Evolutionary conservation across 2,888 invertebrate species (phyloP).

Genomic region (Papilio gigon): DNA sequence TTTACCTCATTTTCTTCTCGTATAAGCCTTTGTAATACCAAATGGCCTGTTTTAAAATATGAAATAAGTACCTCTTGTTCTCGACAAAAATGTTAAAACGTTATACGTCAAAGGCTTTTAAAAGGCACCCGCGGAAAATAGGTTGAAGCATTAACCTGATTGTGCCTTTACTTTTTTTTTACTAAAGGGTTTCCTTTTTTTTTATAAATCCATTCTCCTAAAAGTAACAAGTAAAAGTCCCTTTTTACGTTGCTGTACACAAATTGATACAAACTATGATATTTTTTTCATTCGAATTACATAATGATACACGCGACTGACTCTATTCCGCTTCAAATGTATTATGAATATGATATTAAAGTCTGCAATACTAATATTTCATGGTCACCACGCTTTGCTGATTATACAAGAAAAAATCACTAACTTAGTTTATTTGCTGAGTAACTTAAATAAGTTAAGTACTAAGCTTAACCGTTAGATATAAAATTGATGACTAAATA

Average conservation of each 20-base stretch:
- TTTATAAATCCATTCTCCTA: background rate
- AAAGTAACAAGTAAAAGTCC: no score
- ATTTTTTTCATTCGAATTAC: background rate
- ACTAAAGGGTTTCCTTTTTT: background rate
- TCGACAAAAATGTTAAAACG: background rate
- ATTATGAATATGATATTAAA: conserved; percentile 7
- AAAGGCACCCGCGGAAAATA: background rate
- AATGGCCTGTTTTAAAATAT: background rate
- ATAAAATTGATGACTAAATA: background rate
- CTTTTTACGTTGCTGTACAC: background rate
- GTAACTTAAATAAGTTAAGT: conserved; percentile 1
- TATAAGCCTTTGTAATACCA: background rate
- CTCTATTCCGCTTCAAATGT: conserved; percentile 3
- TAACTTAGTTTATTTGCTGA: conserved; percentile 1
- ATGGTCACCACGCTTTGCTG: conserved; percentile 16
- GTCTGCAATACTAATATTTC: conserved; percentile 16
- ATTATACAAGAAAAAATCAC: conserved; percentile 5
- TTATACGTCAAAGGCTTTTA: background rate
- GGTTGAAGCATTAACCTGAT: background rate
- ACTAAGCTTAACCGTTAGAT: background rate
- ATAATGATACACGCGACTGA: background rate
- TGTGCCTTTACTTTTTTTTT: conserved; percentile 5
- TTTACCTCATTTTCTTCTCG: background rate
- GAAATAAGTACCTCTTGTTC: background rate
- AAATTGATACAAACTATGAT: background rate